Evolutionary conservation across 2,113 vertebrate species (phyloP).

Genomic region (Eulemur macaco): DNA sequence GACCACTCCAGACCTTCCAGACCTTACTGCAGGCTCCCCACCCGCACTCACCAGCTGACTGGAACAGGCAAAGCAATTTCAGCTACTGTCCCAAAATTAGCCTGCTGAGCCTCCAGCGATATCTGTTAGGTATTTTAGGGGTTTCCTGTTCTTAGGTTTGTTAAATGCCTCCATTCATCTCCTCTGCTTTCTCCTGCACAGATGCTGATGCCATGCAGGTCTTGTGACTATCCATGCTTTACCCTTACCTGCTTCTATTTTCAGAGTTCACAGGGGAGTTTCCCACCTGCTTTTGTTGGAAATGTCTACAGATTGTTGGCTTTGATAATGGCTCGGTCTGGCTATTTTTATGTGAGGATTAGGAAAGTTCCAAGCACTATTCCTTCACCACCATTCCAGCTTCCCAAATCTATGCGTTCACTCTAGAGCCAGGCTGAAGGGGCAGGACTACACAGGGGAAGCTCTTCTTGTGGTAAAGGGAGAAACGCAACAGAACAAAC

Average conservation of each 20-base stretch:
- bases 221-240: not conserved
- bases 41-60: not conserved
- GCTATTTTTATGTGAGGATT: not conserved
- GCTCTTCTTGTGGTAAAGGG: not conserved
- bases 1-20: not conserved
- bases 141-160: not conserved
- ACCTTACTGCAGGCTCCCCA: not conserved
- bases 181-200: not conserved
- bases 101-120: not conserved
- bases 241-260: not conserved
- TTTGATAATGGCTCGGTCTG: not conserved
- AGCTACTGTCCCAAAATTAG: conserved; percentile 2
- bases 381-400: not conserved
- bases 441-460: not conserved
- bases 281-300: not conserved
- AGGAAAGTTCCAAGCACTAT: not conserved
- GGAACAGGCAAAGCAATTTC: not conserved
- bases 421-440: not conserved
- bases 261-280: not conserved
- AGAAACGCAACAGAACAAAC: not conserved
- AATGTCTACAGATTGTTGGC: not conserved
- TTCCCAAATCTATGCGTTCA: not conserved
- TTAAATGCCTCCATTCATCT: not conserved
- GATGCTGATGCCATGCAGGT: not conserved
- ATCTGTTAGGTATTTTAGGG: not conserved